A percentile compares a stretch with the other conserved stretches of the same genome.
phyloP scores from a whole-genome alignment of 2,797 vertebrate genomes.

The Rhinella marina region DNA sequence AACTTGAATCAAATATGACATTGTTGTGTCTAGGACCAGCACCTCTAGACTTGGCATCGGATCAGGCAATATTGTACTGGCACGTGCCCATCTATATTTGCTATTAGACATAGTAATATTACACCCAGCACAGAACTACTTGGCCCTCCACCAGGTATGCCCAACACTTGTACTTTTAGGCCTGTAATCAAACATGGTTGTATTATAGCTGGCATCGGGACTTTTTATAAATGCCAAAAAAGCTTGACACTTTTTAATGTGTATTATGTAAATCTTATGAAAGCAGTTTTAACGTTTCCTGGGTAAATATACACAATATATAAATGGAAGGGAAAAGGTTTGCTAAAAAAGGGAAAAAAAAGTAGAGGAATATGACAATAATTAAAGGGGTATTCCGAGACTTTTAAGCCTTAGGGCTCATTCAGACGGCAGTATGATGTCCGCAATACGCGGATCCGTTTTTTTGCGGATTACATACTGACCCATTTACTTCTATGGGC shows the following conservation, averaged over 20 bases:
- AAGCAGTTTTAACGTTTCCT: neutral
- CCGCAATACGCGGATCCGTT: no score
- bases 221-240: conserved; percentile 3
- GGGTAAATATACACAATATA: neutral
- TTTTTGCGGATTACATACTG: no score
- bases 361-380: neutral
- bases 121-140: neutral
- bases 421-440: no score
- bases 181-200: neutral
- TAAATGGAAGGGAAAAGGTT: neutral
- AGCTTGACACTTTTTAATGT: neutral
- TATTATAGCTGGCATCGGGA: neutral
- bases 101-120: conserved; percentile 22
- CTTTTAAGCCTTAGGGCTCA: no score
- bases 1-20: conserved; percentile 4
- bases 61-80: conserved; percentile 13
- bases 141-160: neutral
- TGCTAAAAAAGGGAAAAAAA: no score
- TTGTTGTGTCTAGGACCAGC: conserved; percentile 7
- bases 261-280: neutral
- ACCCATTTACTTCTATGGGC: no score
- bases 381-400: no score
- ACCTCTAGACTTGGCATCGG: neutral
- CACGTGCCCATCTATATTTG: conserved; percentile 2
- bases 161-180: conserved; percentile 6